phyloP scores from a whole-genome alignment of 2,888 invertebrate species.

The Eristalis pertinax region DNA sequence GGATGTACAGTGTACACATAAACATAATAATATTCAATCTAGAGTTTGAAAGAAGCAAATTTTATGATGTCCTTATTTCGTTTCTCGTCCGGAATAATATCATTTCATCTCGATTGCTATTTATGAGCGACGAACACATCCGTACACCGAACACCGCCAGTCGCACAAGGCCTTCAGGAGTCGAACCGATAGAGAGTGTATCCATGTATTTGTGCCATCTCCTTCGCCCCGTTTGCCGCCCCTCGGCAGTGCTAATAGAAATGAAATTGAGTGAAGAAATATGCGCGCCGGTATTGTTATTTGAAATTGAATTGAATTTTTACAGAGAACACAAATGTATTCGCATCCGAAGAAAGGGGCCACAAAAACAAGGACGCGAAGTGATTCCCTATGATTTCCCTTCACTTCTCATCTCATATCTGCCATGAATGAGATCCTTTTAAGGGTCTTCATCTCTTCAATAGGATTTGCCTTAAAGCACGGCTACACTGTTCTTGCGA shows the following conservation, averaged over 20 bases:
- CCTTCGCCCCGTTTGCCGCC: not conserved
- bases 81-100: conserved; percentile 71
- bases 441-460: conserved; percentile 14
- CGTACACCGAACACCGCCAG: not conserved
- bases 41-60: conserved; percentile 65
- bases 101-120: conserved; percentile 69
- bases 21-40: conserved; percentile 65
- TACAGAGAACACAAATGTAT: conserved; percentile 4
- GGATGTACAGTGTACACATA: not conserved
- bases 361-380: conserved; percentile 40
- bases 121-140: conserved; percentile 25
- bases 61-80: conserved; percentile 72
- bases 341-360: not conserved
- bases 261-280: conserved; percentile 71
- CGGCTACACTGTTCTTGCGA: conserved; percentile 23
- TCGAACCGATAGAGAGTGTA: not conserved
- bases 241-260: conserved; percentile 55
- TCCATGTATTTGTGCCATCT: not conserved
- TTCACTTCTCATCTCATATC: conserved; percentile 31
- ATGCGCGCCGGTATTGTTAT: conserved; percentile 68
- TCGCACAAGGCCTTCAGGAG: not conserved
- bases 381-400: conserved; percentile 56
- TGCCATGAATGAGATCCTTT: conserved; percentile 27
- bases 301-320: conserved; percentile 71
- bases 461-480: conserved; percentile 62